A percentile compares a stretch with the other conserved stretches of the same genome.
phyloP scores from a whole-genome alignment of 2,888 invertebrate species.

The Eupithecia abbreviata region DNA sequence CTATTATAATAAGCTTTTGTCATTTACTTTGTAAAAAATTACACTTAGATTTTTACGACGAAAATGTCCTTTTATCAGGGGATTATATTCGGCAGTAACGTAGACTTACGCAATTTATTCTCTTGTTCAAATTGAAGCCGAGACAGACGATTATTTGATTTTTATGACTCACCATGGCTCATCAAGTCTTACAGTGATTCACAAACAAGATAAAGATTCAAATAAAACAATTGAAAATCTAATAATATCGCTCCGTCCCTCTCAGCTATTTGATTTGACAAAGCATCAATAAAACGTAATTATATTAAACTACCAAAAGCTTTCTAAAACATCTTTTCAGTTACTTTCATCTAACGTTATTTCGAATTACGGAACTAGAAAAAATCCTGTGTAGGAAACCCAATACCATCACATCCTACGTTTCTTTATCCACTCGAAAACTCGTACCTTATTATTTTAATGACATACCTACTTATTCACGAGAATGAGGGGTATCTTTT shows the following conservation, averaged over 20 bases:
- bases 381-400: slow-evolving; percentile 21
- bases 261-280: background rate
- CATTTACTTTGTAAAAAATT: slow-evolving; percentile 39
- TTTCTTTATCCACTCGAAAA: slow-evolving; percentile 36
- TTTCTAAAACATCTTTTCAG: background rate
- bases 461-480: slow-evolving; percentile 53
- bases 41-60: slow-evolving; percentile 2
- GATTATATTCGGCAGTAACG: slow-evolving; percentile 15
- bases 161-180: slow-evolving; percentile 8
- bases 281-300: background rate
- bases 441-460: slow-evolving; percentile 45
- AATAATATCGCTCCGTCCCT: background rate
- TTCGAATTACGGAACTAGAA: slow-evolving; percentile 24
- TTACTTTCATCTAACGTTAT: background rate
- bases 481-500: slow-evolving; percentile 64
- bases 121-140: slow-evolving; percentile 12
- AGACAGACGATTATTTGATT: slow-evolving; percentile 16
- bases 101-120: slow-evolving; percentile 23
- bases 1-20: slow-evolving; percentile 55
- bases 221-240: background rate
- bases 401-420: slow-evolving; percentile 22
- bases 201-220: background rate
- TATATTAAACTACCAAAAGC: background rate
- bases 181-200: background rate
- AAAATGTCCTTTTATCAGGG: background rate